Conservation (phyloP, 2,113 vertebrate genomes). For the Phrynosoma platyrhinos region DNA sequence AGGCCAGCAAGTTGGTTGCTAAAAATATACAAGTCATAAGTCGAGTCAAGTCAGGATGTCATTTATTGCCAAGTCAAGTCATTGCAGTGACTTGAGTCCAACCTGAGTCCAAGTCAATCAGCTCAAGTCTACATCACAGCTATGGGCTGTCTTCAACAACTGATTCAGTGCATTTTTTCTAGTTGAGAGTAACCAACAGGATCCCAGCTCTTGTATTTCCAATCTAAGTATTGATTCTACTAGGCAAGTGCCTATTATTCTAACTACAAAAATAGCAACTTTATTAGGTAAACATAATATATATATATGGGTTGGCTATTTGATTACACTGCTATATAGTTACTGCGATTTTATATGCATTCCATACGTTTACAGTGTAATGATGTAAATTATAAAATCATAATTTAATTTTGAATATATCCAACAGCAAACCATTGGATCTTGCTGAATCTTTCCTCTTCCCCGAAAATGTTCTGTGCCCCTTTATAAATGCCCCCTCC, state of each 20-base stretch:
- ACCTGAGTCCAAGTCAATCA: too few relatives aligned
- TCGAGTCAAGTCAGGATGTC: too few relatives aligned
- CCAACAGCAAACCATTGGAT: background rate
- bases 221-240: background rate
- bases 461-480: background rate
- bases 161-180: too few relatives aligned
- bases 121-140: too few relatives aligned
- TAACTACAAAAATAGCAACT: background rate
- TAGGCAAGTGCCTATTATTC: background rate
- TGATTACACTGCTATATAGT: background rate
- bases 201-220: too few relatives aligned
- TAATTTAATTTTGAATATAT: slow-evolving; percentile 15
- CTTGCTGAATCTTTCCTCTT: background rate
- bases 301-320: background rate
- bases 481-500: background rate
- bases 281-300: background rate
- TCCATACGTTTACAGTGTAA: background rate
- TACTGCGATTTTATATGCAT: background rate
- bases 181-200: too few relatives aligned
- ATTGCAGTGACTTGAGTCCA: too few relatives aligned
- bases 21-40: too few relatives aligned
- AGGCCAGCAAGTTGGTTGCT: too few relatives aligned
- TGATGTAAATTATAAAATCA: too few relatives aligned
- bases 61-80: too few relatives aligned
- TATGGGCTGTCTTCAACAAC: too few relatives aligned